phyloP scores from a whole-genome alignment of 2,113 vertebrate species.

The Callipepla californica region DNA sequence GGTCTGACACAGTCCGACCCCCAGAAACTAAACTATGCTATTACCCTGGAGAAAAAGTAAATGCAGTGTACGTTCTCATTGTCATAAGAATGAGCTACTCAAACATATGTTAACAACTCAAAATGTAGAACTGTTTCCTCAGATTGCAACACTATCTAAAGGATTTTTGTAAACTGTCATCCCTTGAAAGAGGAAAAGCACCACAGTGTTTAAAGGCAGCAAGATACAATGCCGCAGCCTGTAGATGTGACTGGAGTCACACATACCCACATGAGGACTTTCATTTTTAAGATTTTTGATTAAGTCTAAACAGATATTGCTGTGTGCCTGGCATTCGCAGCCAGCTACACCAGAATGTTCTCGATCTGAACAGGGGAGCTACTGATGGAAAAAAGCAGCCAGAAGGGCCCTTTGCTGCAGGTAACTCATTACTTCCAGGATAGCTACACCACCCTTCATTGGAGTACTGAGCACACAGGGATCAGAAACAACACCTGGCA shows the following conservation, averaged over 20 bases:
- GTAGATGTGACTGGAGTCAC: not conserved
- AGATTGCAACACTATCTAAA: not conserved
- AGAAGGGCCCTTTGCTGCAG: not conserved
- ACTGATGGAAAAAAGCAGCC: rapidly evolving
- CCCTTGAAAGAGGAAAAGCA: not conserved
- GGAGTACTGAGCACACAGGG: not conserved
- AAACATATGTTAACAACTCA: not conserved
- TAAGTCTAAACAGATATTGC: not conserved
- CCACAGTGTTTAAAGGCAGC: not conserved
- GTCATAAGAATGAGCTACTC: not conserved
- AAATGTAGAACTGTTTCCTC: not conserved
- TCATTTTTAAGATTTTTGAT: not conserved
- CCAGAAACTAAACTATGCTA: not conserved
- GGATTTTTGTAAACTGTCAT: not conserved
- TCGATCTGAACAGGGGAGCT: not conserved
- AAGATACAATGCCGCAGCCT: not conserved
- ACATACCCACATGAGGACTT: not conserved
- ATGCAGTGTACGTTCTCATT: not conserved
- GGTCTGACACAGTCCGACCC: not conserved
- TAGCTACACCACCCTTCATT: not conserved
- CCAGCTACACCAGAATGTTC: no score
- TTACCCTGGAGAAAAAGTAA: not conserved
- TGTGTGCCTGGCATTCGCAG: not conserved
- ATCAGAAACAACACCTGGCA: not conserved
- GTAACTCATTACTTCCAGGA: not conserved